Evolutionary conservation across 2,113 vertebrate genomes (phyloP), one percentile per base, ranked within the genome.

Genomic region (Rhinoptilus africanus): DNA sequence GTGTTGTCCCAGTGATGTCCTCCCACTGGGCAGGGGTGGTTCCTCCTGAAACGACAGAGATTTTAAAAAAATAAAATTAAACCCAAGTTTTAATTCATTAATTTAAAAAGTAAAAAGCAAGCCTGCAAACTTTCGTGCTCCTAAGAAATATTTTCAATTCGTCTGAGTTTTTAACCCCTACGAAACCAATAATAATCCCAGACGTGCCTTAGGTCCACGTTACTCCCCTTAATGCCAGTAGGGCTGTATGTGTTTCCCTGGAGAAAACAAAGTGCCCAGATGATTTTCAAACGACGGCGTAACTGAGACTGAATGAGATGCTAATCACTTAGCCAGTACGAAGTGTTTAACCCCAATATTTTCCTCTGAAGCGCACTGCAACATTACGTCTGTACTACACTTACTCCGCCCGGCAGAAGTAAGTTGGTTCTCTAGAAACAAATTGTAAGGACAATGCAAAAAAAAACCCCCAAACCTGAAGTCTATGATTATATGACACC

Each of bases 11-110:
- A 23, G 99, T 99, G 91, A 99, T 99, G 94, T 99, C 99, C 94
- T 99, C 99, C 99, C 99, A 99, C 30, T 99, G 99, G 39, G 99
- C 99, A 56, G 99, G 99, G 6, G 99, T 99, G 35, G 99, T 99
- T 95, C 99, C 99, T 97, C 99, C 99, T 99, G 94, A 96, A 98
- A 97, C 6, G 60, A 95, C 0, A 95, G 10, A 6, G 6, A 78
- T 71, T 56, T 45, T n/a, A n/a, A 56, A 53, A 21, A 39, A 26
- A 60, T 92, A 24, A 35, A 60, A 85, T 56, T 16, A 95, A 83
- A 91, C n/a, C 45, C 15, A 92, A 92, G 54, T 24, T 20, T 6
- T 10, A 22, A 21, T 22, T 47, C 21, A 47, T 47, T 47, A 47
- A 47, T 22, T 47, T 10, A 47, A 47, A 45, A 45, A 45, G 8